Percentiles rank a stretch among this genome's conserved stretches.
Evolutionary conservation across 37 sponge, comb jelly and placozoan species (phyloP).

Genomic region (Theonella swinhoei): DNA sequence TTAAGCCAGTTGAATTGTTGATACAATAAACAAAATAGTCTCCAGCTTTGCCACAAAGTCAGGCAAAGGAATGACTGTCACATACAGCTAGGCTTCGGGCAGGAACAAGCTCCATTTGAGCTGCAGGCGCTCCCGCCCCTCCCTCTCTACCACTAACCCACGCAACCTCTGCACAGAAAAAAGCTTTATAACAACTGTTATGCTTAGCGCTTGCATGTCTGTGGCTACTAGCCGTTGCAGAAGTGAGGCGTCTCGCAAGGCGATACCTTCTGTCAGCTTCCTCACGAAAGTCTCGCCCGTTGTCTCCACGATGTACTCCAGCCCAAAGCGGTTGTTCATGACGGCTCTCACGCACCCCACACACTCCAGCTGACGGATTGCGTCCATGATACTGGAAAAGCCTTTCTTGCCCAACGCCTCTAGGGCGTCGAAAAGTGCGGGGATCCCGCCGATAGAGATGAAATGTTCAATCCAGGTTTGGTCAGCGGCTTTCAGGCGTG

Average conservation of each 20-base stretch:
- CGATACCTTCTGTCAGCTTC: constrained; percentile 70
- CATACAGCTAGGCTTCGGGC: no score
- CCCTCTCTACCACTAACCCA: no score
- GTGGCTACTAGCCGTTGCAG: no score
- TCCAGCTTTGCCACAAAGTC: no score
- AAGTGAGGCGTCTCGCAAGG: no score
- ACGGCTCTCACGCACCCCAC: constrained; percentile 84
- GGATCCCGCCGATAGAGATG: constrained; percentile 78
- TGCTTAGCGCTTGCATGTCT: no score
- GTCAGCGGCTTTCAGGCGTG: constrained; percentile 61
- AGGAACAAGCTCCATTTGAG: no score
- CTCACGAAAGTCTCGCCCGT: constrained; percentile 58
- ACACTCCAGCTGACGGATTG: constrained; percentile 90
- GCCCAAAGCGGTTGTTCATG: constrained; percentile 84
- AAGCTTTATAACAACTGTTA: no score
- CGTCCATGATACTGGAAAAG: constrained; percentile 76
- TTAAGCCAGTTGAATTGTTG: neutral
- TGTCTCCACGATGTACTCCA: constrained; percentile 73
- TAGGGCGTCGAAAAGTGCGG: constrained; percentile 83
- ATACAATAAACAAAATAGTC: neutral
- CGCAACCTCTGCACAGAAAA: no score
- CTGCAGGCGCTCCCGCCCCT: no score
- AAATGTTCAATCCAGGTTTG: constrained; percentile 88
- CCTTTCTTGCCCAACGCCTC: constrained; percentile 67
- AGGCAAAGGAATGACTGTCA: no score